Conservation (phyloP, 2,888 invertebrate species). For the Anarsia innoxiella region DNA sequence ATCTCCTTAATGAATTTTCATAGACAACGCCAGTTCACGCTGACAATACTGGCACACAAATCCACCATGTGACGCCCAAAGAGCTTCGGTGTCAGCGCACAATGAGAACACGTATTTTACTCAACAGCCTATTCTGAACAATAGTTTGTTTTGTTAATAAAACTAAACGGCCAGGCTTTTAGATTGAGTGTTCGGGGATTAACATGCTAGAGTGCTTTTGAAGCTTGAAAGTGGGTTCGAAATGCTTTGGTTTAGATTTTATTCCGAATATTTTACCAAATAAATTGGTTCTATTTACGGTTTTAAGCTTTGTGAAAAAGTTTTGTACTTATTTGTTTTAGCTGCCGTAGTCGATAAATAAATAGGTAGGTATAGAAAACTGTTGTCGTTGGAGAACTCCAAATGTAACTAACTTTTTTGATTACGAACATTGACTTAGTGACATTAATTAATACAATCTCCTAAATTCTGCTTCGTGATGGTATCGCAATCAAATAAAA, state of each 20-base stretch:
- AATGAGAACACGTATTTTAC: constrained; percentile 25
- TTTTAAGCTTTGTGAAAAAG: background rate
- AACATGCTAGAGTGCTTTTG: too few relatives aligned
- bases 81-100: constrained; percentile 32
- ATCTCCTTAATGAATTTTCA: constrained; percentile 54
- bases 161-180: constrained; percentile 7
- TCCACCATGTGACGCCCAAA: constrained; percentile 27
- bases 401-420: too few relatives aligned
- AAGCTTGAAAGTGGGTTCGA: too few relatives aligned
- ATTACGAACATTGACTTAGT: too few relatives aligned
- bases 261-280: too few relatives aligned
- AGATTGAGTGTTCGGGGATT: constrained; percentile 7
- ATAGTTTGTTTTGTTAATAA: constrained; percentile 7
- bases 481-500: background rate
- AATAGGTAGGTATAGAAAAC: too few relatives aligned
- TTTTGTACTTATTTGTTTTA: too few relatives aligned
- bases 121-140: constrained; percentile 4
- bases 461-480: background rate
- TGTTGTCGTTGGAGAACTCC: too few relatives aligned
- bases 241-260: too few relatives aligned
- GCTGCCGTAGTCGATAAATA: too few relatives aligned
- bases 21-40: constrained; percentile 28
- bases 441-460: too few relatives aligned
- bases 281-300: background rate
- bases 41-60: constrained; percentile 21